Conservation (phyloP, 2,888 invertebrate genomes). For the Mayetiola destructor region DNA sequence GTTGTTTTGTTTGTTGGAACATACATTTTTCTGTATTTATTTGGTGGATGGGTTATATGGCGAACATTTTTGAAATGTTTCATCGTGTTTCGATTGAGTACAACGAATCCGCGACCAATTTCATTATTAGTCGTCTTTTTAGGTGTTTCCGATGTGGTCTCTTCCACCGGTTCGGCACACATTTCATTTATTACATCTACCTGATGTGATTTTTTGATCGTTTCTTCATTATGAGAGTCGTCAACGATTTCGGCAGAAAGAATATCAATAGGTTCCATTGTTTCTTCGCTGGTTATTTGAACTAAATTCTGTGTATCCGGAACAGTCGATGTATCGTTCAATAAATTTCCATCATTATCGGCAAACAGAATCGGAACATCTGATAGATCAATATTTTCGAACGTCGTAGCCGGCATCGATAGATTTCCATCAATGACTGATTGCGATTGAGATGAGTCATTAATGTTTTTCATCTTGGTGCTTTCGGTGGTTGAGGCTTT, state of each 20-base stretch:
- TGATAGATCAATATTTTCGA: slow-evolving; percentile 42
- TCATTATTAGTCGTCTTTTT: neutral
- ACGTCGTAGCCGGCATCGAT: slow-evolving; percentile 32
- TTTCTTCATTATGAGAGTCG: neutral
- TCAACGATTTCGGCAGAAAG: neutral
- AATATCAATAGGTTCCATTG: neutral
- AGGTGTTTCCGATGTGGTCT: neutral
- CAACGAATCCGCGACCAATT: neutral
- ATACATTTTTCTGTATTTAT: neutral
- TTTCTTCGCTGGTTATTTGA: neutral
- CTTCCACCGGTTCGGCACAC: neutral
- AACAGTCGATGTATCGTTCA: slow-evolving; percentile 17
- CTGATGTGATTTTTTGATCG: neutral
- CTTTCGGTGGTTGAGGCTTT: slow-evolving; percentile 18
- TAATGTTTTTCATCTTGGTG: neutral
- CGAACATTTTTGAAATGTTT: neutral
- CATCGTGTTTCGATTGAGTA: neutral
- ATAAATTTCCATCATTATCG: slow-evolving; percentile 38
- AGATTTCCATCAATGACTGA: too few relatives aligned
- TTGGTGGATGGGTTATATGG: neutral
- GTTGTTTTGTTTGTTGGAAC: neutral
- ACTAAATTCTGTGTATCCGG: neutral
- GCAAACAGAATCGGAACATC: slow-evolving; percentile 53
- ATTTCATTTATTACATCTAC: neutral
- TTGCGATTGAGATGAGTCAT: too few relatives aligned